Evolutionary conservation across 1,140 invertebrate species (phyloP).

Genomic region (Argopecten irradians): DNA sequence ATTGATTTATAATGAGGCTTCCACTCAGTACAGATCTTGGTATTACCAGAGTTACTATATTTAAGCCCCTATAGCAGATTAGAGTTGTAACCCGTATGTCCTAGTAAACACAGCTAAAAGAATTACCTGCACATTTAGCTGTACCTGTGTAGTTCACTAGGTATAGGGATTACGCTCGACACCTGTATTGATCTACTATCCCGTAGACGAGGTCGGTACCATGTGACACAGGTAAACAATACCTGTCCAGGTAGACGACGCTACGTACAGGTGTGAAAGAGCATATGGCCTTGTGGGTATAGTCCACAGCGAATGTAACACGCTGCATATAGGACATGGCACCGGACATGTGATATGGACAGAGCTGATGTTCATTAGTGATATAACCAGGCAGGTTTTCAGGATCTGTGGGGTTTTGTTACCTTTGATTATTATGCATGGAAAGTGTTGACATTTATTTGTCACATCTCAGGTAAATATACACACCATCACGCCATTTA

Average conservation of each 20-base stretch:
- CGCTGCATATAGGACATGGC: not conserved
- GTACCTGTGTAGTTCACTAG: not conserved
- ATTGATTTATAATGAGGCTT: not conserved
- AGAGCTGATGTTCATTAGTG: not conserved
- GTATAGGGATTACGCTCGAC: not conserved
- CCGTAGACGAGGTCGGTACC: slow-evolving; percentile 3
- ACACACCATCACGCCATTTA: not conserved
- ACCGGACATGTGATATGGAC: not conserved
- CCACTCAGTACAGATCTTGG: not conserved
- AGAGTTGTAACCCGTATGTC: not conserved
- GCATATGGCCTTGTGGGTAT: slow-evolving; percentile 6
- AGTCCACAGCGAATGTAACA: not conserved
- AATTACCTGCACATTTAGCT: slow-evolving; percentile 6
- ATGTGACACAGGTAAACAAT: slow-evolving; percentile 17
- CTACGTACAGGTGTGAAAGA: not conserved
- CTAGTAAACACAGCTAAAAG: not conserved
- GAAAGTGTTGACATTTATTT: not conserved
- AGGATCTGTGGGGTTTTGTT: not conserved
- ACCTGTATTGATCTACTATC: slow-evolving; percentile 1
- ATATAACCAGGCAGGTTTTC: too few relatives aligned
- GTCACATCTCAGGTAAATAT: slow-evolving; percentile 1
- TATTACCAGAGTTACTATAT: not conserved
- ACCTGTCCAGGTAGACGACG: slow-evolving; percentile 13
- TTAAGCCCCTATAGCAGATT: not conserved
- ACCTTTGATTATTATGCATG: not conserved